Evolutionary conservation across 1,140 invertebrate genomes (phyloP), one percentile per base, ranked within the genome.

Genomic region (Drosophila pallidifrons): DNA sequence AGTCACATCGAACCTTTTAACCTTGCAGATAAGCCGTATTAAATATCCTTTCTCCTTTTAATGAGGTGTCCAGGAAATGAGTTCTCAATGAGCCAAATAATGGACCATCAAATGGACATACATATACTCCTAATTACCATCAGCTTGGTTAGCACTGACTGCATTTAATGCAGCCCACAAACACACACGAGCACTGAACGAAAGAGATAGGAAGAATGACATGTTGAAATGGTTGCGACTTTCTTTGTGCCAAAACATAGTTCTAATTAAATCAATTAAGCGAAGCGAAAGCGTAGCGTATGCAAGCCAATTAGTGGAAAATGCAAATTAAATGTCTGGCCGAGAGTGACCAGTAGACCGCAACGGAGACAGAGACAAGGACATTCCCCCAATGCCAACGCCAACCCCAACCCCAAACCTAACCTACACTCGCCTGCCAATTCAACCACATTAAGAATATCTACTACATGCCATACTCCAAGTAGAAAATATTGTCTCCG

Each of bases 191-290:
- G 32, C n/a, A 32, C 25, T 51, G n/a, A 54, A 7, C 8, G n/a
- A 13, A 28, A 25, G 25, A n/a, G 25, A 54, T 68, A 55, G 59
- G 52, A 72, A 67, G 66, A 77, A 15, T 59, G 64, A 66, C 46
- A 75, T 77, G 60, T 75, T 75, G 68, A 54, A 74, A 64, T 54
- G 52, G 49, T 73, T 79, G 77, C 54, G 64, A 70, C 52, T 80
- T 77, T 73, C 78, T 88, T 82, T 88, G 83, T 80, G 76, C 73
- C 60, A 64, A 70, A 87, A 82, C 71, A 85, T 89, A 88, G 89
- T 88, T 81, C 77, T 85, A 89, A 88, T 88, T 83, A 88, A 89
- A 88, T 88, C 85, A 88, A 89, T 88, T 88, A 89, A 75, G 81
- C 85, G 81, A 75, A 83, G 75, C 77, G 77, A 72, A 77, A 89